Evolutionary conservation across 23 tunicate species (phyloP), one percentile per base, ranked within the genome.

Genomic region (Phallusia fumigata): DNA sequence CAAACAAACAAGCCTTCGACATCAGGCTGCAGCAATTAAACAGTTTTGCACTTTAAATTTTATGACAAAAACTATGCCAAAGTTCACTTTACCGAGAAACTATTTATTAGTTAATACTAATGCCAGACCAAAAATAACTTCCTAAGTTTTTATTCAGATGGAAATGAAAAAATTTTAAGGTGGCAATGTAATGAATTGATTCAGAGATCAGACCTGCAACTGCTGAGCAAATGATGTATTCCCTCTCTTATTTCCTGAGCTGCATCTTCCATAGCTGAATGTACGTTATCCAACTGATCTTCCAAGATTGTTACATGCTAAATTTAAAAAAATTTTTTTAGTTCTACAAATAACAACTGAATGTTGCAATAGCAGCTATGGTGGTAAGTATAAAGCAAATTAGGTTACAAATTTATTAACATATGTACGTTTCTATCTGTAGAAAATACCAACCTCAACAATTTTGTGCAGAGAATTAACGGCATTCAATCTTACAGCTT

Each of bases 261-360:
- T 18, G 87, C 81, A 81, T 95, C 99, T 35, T 87, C 95, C 96
- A 95, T 90, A 0, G 90, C 92, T 0, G 90, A 82, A 32, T 91
- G 89, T 13, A 95, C 99, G 49, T 95, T 95, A 28, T 91, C 99
- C 32, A 90, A 79, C 36, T 95, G 99, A 77, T 95, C 96, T 79
- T 95, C 99, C 47, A 95, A 80, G 26, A 95, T 64, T 2, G 87
- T 86, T 3, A 93, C 98, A 65, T 93, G 85, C 98, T 93, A 64
- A 84, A 84, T 24, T 72, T 22, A 18, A 31, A 44, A 15, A 44
- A 78, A 11, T 19, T 6, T 78, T 44, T 58, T 21, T 58, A 1
- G 15, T 24, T 21, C 69, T n/a, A n/a, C n/a, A n/a, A n/a, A n/a
- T n/a, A n/a, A n/a, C n/a, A n/a, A n/a, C n/a, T n/a, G n/a, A n/a